Evolutionary conservation across 2,113 vertebrate genomes (phyloP), one percentile per base, ranked within the genome.

Genomic region (Bufo bufo): DNA sequence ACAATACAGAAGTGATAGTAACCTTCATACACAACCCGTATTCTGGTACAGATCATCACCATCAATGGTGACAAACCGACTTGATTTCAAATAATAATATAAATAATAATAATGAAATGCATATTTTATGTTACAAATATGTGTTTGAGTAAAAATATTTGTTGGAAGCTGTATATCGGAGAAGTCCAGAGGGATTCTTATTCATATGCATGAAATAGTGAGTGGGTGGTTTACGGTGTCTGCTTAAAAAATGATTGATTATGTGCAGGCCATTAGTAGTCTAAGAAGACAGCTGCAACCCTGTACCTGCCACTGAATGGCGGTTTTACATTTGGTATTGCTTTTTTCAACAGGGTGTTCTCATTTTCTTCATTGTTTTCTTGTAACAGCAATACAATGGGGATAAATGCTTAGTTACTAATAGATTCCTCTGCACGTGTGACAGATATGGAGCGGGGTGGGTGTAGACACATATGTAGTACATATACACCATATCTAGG

Each of bases 231-330:
- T 86, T 86, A 52, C 56, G 12, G 20, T 72, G 74, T 78, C 85
- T 78, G 50, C 77, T 78, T 86, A 86, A 66, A 86, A 86, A 61
- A 86, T 86, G 74, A 86, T 86, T 86, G 85, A 86, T 86, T 59
- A 86, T 65, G 33, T 61, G 54, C 75, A 78, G 58, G 56, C 74
- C 52, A 63, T 69, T 50, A 86, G 75, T 79, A 66, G 85, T 63
- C 85, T 19, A 52, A 23, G 74, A 78, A 63, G 85, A 86, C 72
- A 77, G 85, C 56, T 86, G 85, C 59, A 86, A 17, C 47, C 74
- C 75, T 77, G 47, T 86, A 78, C 74, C 74, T 86, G 85, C 59
- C 75, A 66, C 58, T 10, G n/a, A 78, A 78, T 33, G 23, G 59
- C 54, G 59, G 47, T 10, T 77, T 58, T 77, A 85, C 84, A 85